Percentiles rank a stretch among this genome's conserved stretches.
Conservation (phyloP, 2,113 vertebrate species). For the Podilymbus podiceps region DNA sequence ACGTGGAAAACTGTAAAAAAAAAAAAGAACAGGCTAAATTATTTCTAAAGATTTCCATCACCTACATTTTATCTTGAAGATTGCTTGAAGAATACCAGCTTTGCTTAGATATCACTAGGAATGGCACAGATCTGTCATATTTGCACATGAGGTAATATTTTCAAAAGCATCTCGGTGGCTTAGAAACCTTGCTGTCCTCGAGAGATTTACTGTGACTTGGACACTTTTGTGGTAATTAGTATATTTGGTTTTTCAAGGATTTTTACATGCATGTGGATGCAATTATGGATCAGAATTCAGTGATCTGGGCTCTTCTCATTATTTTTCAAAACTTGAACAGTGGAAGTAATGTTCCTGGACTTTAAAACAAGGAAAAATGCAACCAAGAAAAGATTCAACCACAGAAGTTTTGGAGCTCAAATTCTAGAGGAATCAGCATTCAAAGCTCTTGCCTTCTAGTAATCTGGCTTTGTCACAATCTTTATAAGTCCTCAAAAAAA, state of each 20-base stretch:
- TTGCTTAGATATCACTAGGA: background rate
- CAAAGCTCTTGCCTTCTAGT: background rate
- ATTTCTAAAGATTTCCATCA: background rate
- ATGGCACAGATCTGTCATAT: background rate
- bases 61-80: background rate
- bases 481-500: background rate
- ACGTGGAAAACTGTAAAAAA: background rate
- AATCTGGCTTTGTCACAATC: background rate
- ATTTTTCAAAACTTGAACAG: background rate
- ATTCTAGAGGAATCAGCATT: background rate
- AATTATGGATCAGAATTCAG: background rate
- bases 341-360: background rate
- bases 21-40: background rate
- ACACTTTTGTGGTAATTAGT: background rate
- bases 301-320: background rate
- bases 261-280: background rate
- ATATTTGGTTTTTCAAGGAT: background rate
- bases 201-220: background rate
- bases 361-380: background rate
- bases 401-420: background rate
- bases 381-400: background rate
- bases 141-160: conserved; percentile 26
- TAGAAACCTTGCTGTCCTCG: background rate
- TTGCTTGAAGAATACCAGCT: background rate
- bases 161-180: conserved; percentile 29